A percentile compares a stretch with the other conserved stretches of the same genome.
Conservation (phyloP, 2,113 vertebrate genomes). For the Tenrec ecaudatus region DNA sequence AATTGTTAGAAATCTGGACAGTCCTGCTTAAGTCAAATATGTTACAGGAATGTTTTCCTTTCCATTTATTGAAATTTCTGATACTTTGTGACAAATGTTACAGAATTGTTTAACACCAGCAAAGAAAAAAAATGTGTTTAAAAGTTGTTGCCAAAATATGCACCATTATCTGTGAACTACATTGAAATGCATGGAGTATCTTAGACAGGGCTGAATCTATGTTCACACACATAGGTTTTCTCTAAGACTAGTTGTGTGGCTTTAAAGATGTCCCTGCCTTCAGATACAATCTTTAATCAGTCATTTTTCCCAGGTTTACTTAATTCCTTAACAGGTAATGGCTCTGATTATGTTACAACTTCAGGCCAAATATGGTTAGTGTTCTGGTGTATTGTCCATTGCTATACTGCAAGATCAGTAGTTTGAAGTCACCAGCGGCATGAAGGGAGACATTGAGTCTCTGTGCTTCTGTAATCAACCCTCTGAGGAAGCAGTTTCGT, state of each 20-base stretch:
- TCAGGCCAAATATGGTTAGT: not conserved
- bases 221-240: not conserved
- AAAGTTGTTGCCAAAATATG: not conserved
- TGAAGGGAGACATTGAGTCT: too few relatives aligned
- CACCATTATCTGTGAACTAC: not conserved
- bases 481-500: too few relatives aligned
- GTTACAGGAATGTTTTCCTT: not conserved
- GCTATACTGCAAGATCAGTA: too few relatives aligned
- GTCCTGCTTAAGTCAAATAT: too few relatives aligned
- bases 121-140: not conserved
- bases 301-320: too few relatives aligned
- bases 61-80: not conserved
- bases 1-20: too few relatives aligned
- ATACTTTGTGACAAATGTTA: not conserved
- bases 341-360: not conserved
- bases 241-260: not conserved
- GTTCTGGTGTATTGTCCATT: too few relatives aligned
- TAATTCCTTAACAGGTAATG: not conserved
- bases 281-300: not conserved
- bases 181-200: fast-evolving
- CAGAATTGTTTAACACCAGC: not conserved
- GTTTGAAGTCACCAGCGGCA: too few relatives aligned
- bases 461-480: too few relatives aligned
- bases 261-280: too few relatives aligned
- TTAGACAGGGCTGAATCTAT: not conserved